Evolutionary conservation across 2,113 vertebrate genomes (phyloP), one percentile per base, ranked within the genome.

Genomic region (Apteryx mantelli): DNA sequence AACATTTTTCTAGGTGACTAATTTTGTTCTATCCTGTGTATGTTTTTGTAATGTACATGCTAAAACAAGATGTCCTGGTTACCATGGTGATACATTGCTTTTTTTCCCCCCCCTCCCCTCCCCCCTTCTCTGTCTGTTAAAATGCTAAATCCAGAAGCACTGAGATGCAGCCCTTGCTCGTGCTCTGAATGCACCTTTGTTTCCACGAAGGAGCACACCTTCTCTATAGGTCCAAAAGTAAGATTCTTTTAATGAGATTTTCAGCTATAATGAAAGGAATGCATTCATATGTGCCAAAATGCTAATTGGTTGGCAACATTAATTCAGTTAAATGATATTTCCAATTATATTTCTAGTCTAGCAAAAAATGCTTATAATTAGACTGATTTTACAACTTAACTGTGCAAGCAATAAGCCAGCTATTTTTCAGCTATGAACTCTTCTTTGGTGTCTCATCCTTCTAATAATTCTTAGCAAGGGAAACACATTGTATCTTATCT

Each of bases 21-120:
- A 76, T 61, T 93, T 88, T 84, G 53, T 90, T 86, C 21, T 73
- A 63, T 61, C 75, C 52, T 36, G 12, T 76, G 34, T 42, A 58
- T 82, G 58, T 28, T 91, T 94, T 44, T 83, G 81, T 56, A 88
- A 91, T 25, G 73, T 82, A 77, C 44, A 38, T 63, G 71, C 68
- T 83, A 78, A 97, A 92, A 64, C 73, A 93, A 95, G 86, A 95
- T 88, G 89, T 90, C 94, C 91, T 97, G 82, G 96, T 97, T 96
- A 56, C 95, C 85, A 81, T 86, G 86, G 95, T 89, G 90, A 97
- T 65, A 24, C 32, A 46, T 4, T 81, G 64, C 40, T 13, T 48
- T 66, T 40, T 56, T 20, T n/a, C 3, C 20, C 9, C 5, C 16
- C 30, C 40, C 4, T 6, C 8, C 36, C 21, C 25, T 18, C 58